Evolutionary conservation across 2,888 invertebrate species (phyloP), one percentile per base, ranked within the genome.

Genomic region (Elegia similella): DNA sequence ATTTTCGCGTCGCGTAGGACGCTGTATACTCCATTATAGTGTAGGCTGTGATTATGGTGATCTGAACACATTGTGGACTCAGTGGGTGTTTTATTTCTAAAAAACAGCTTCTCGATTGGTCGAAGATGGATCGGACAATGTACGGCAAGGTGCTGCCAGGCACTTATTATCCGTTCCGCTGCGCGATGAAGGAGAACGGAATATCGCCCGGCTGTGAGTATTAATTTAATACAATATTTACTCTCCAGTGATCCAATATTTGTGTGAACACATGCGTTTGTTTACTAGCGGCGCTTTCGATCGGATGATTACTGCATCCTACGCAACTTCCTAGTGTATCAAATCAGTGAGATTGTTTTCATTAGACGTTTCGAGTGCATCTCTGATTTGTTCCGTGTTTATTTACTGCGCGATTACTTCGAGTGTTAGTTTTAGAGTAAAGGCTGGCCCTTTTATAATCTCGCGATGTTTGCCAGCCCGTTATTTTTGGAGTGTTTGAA

Each of bases 151-250:
- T 96, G 78, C 94, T 95, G 82, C 96, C 96, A 56, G 96, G 96
- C 75, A 95, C 95, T 79, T 94, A 96, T 85, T 95, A 96, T 76
- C 97, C 97, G 55, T 97, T 96, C 87, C 94, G 96, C 86, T 96
- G 97, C 83, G 95, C 96, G 56, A 93, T 96, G 82, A 95, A 93
- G 84, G 93, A 95, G 88, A 95, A 96, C 88, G 96, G 96, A 77
- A 95, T 95, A 68, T 94, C 95, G 74, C 96, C 96, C 71, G 96
- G 96, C 92, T 96, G 96, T 96, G 93, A 96, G 96, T 95, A 90
- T 82, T 73, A 61, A 69, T 73, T 72, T 65, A 60, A 65, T 70
- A 69, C 66, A 67, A 64, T 68, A 56, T 59, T 61, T 56, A 32
- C 53, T 47, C n/a, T 43, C 16, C 38, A 59, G 16, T 61, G 59